These are phyloP conservation scores for Emydoidea blandingii DNA, from an alignment of 2,797 vertebrate genomes.

Conservation along the genomic window DNA sequence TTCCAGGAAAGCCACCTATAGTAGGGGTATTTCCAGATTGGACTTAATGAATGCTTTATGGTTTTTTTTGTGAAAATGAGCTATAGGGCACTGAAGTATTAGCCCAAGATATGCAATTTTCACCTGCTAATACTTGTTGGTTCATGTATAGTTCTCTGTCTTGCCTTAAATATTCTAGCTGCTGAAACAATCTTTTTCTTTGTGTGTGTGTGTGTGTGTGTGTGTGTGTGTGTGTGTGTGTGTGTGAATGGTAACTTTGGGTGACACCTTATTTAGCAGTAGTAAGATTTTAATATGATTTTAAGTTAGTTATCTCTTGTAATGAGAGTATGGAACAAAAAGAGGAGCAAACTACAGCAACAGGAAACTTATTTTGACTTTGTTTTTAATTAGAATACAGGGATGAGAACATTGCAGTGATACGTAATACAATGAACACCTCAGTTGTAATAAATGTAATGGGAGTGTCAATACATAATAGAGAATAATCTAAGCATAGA, in stretches of 20 bases:
- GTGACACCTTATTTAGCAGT: neutral
- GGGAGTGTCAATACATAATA: neutral
- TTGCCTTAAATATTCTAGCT: neutral
- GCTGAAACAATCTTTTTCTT: neutral
- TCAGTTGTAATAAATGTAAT: constrained; percentile 4
- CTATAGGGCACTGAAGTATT: neutral
- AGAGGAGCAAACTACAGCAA: neutral
- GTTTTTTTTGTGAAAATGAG: neutral
- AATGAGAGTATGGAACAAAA: neutral
- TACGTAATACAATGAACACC: neutral
- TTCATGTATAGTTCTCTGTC: neutral
- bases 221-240: no score
- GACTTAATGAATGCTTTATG: neutral
- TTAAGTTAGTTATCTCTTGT: neutral
- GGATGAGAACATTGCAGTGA: neutral
- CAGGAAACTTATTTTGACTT: neutral
- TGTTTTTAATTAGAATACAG: neutral
- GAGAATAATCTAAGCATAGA: fast-evolving
- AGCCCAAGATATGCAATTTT: neutral
- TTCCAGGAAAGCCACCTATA: neutral
- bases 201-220: no score
- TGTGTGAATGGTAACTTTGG: neutral
- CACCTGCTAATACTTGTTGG: neutral
- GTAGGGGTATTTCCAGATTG: neutral
- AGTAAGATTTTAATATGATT: neutral